Evolutionary conservation across 2,888 invertebrate genomes (phyloP).

Genomic region (Steinernema hermaphroditum): DNA sequence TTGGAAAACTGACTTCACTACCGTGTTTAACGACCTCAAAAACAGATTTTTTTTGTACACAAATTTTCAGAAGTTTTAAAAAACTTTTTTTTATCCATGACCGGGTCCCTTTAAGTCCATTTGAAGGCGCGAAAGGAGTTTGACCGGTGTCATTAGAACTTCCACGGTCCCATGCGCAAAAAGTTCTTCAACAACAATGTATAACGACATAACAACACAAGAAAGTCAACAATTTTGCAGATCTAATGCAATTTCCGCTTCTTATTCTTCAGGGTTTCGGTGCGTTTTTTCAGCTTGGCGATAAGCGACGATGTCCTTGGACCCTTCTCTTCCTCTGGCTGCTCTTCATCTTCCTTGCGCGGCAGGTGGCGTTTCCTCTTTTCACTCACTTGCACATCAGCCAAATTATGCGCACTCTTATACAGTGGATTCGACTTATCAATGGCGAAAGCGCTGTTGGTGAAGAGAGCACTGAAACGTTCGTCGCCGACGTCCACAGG

Average conservation of each 20-base stretch:
- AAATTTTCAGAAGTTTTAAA: too few species aligned
- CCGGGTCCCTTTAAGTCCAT: too few species aligned
- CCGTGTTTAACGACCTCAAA: too few species aligned
- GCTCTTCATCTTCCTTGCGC: neutral
- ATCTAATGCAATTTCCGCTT: conserved; percentile 1
- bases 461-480: conserved; percentile 62
- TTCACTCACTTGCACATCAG: conserved; percentile 6
- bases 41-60: too few species aligned
- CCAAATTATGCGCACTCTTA: conserved; percentile 37
- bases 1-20: too few species aligned
- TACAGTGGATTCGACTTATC: conserved; percentile 47
- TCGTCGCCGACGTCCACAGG: conserved; percentile 46
- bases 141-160: too few species aligned
- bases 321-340: neutral
- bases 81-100: too few species aligned
- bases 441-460: conserved; percentile 59
- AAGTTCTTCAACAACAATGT: too few species aligned
- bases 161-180: too few species aligned
- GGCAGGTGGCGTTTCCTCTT: neutral
- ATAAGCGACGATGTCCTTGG: conserved; percentile 10
- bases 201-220: conserved; percentile 9
- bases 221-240: neutral
- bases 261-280: conserved; percentile 3
- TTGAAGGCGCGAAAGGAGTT: too few species aligned
- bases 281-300: conserved; percentile 18